These are phyloP conservation scores for Rhopalosiphum padi DNA, from an alignment of 1,140 invertebrate species.

Conservation along the genomic window DNA sequence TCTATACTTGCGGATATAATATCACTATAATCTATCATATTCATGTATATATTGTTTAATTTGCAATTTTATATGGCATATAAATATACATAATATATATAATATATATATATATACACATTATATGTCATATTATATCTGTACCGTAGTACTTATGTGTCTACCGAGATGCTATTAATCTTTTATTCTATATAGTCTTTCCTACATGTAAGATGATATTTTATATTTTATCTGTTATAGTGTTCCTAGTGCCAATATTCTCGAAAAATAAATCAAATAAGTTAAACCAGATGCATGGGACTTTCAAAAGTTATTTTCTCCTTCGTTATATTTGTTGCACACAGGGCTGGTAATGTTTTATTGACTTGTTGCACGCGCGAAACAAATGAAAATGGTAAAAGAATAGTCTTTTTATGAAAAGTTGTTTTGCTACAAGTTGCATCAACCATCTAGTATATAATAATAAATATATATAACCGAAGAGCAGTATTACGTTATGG, in stretches of 20 bases:
- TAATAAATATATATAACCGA: background rate
- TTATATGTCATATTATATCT: background rate
- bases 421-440: background rate
- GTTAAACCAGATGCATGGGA: background rate
- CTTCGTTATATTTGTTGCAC: constrained; percentile 26
- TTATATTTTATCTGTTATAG: background rate
- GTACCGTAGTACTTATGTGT: background rate
- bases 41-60: background rate
- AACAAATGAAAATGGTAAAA: background rate
- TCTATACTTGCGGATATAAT: background rate
- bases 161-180: background rate
- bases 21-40: background rate
- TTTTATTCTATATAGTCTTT: background rate
- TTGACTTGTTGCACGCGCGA: background rate
- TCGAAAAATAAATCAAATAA: constrained; percentile 15
- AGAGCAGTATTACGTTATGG: background rate
- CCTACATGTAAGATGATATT: background rate
- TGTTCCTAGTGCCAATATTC: background rate
- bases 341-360: background rate
- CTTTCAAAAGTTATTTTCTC: background rate
- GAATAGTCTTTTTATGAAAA: background rate
- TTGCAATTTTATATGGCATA: background rate
- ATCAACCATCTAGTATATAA: background rate
- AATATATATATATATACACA: background rate
- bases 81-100: background rate